A percentile compares a stretch with the other conserved stretches of the same genome.
phyloP scores from a whole-genome alignment of 2,888 invertebrate genomes.

The Galerucella calmariensis region DNA sequence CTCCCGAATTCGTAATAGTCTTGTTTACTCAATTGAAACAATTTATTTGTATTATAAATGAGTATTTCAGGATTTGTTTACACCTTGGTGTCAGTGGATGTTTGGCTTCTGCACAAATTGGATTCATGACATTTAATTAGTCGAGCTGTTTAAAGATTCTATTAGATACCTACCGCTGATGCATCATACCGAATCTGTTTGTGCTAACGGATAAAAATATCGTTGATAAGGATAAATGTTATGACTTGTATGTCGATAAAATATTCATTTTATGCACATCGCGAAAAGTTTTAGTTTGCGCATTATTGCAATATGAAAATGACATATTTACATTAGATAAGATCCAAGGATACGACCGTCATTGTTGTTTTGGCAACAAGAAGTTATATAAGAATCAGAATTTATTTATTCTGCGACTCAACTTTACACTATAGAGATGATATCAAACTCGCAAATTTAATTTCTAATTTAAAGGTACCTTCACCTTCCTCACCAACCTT shows the following conservation, averaged over 20 bases:
- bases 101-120: slow-evolving; percentile 38
- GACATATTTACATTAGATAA: slow-evolving; percentile 35
- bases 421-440: background rate
- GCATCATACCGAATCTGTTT: slow-evolving; percentile 1
- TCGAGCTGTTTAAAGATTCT: slow-evolving; percentile 1
- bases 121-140: slow-evolving; percentile 31
- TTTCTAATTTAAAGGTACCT: too few relatives aligned
- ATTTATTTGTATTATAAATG: slow-evolving; percentile 42
- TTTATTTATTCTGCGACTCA: background rate
- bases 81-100: slow-evolving; percentile 34
- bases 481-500: too few relatives aligned
- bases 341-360: slow-evolving; percentile 11
- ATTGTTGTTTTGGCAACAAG: slow-evolving; percentile 37
- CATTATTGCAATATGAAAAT: slow-evolving; percentile 21
- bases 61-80: slow-evolving; percentile 38
- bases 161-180: slow-evolving; percentile 28
- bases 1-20: slow-evolving; percentile 23
- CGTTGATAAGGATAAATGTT: slow-evolving; percentile 36
- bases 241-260: slow-evolving; percentile 30
- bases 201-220: slow-evolving; percentile 24
- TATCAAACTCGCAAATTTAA: too few relatives aligned
- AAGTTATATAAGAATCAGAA: slow-evolving; percentile 29
- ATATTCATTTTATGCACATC: slow-evolving; percentile 28
- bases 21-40: slow-evolving; percentile 37
- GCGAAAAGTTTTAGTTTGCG: slow-evolving; percentile 25